Evolutionary conservation across 2,888 invertebrate genomes (phyloP).

Genomic region (Pharmacophagus antenor): DNA sequence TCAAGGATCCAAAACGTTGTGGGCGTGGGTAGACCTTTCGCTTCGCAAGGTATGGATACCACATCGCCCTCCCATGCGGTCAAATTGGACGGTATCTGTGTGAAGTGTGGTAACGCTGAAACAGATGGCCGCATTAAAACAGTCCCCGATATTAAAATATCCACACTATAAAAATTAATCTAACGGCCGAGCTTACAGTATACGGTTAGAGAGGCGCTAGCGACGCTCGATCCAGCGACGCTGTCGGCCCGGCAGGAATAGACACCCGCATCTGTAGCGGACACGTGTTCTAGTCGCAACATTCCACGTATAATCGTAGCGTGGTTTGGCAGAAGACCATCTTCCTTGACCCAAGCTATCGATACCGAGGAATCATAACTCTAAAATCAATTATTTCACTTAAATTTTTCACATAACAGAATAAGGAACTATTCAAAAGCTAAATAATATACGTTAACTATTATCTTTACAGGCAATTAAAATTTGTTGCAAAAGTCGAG

Average conservation of each 20-base stretch:
- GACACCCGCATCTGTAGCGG: slow-evolving; percentile 91
- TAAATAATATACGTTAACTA: no score
- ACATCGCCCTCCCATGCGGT: slow-evolving; percentile 92
- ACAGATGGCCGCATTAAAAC: slow-evolving; percentile 76
- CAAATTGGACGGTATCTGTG: slow-evolving; percentile 92
- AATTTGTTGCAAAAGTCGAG: no score
- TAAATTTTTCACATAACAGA: no score
- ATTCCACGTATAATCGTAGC: slow-evolving; percentile 68
- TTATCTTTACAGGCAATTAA: no score
- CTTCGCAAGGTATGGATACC: slow-evolving; percentile 94
- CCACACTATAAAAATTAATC: slow-evolving; percentile 65
- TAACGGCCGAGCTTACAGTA: slow-evolving; percentile 88
- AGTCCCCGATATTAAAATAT: slow-evolving; percentile 62
- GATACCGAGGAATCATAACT: slow-evolving; percentile 71
- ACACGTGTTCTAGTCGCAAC: slow-evolving; percentile 90
- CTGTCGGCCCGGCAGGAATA: slow-evolving; percentile 96
- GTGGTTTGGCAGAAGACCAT: slow-evolving; percentile 66
- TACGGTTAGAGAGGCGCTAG: slow-evolving; percentile 93
- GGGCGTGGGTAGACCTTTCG: slow-evolving; percentile 95
- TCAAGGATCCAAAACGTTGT: slow-evolving; percentile 98
- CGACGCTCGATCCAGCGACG: slow-evolving; percentile 91
- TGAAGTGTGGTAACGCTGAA: slow-evolving; percentile 93
- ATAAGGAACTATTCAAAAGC: no score
- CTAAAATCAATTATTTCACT: slow-evolving; percentile 46
- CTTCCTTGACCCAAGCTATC: slow-evolving; percentile 76